These are phyloP conservation scores for Leucozona laternaria DNA, from an alignment of 2,888 invertebrate genomes.

Conservation along the genomic window DNA sequence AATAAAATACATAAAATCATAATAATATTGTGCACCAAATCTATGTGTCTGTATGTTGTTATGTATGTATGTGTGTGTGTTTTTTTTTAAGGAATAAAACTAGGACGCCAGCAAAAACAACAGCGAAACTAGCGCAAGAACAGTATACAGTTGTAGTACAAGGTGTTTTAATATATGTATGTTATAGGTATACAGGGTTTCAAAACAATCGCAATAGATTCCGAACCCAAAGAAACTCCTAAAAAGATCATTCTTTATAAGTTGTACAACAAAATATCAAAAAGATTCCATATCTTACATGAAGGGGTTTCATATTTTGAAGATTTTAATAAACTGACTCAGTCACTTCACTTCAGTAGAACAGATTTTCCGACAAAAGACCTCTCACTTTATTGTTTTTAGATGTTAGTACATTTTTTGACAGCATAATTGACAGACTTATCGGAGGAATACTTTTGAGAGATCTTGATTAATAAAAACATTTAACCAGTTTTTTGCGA, in stretches of 20 bases:
- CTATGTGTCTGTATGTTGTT: not conserved
- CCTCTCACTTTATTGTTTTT: too few relatives aligned
- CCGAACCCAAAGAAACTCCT: not conserved
- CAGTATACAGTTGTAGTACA: not conserved
- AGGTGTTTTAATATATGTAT: slow-evolving; percentile 6
- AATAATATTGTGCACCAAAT: slow-evolving; percentile 41
- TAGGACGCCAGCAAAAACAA: slow-evolving; percentile 57
- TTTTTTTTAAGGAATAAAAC: slow-evolving; percentile 30
- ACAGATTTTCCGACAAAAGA: too few relatives aligned
- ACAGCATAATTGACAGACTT: not conserved
- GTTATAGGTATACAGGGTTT: not conserved
- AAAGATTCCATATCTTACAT: too few relatives aligned
- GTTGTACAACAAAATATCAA: too few relatives aligned
- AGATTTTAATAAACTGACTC: not conserved
- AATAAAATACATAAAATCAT: slow-evolving; percentile 56
- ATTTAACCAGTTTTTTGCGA: too few relatives aligned
- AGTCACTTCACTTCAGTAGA: too few relatives aligned
- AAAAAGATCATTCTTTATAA: too few relatives aligned
- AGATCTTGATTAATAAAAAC: too few relatives aligned
- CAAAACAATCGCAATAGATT: too few relatives aligned
- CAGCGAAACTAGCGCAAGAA: slow-evolving; percentile 17
- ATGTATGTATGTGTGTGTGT: slow-evolving; percentile 10
- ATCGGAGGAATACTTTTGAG: too few relatives aligned
- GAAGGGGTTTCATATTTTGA: not conserved
- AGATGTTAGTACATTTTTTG: too few relatives aligned